Conservation (phyloP, 2,797 vertebrate species). For the Sebastes taczanowskii region DNA sequence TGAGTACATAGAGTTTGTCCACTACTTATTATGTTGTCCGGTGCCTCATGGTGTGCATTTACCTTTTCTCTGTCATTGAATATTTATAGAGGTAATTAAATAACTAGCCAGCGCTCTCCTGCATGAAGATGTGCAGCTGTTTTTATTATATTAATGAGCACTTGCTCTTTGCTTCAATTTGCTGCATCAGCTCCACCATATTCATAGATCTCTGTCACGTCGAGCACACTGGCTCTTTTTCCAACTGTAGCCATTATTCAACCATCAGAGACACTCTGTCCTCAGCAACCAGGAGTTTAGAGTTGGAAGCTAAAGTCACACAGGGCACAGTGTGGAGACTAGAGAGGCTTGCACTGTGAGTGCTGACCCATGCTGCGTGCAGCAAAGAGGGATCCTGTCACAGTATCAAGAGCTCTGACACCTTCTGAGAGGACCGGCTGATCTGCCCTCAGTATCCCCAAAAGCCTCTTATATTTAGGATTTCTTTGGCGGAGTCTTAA, state of each 20-base stretch:
- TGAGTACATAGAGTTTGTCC: not conserved
- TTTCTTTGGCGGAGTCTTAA: not conserved
- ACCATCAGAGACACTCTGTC: conserved; percentile 1
- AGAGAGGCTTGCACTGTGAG: not conserved
- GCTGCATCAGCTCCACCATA: not conserved
- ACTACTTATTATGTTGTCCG: not conserved
- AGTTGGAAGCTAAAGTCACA: not conserved
- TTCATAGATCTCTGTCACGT: not conserved
- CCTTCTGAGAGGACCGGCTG: not conserved
- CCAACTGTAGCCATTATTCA: not conserved
- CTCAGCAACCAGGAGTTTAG: not conserved
- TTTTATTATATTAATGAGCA: conserved; percentile 23
- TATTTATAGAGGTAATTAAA: conserved; percentile 12
- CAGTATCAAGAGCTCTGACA: not conserved
- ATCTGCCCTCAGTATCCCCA: not conserved
- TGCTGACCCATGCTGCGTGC: not conserved
- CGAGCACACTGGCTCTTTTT: not conserved
- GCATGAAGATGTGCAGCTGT: conserved; percentile 8
- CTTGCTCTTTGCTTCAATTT: not conserved
- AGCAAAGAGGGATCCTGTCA: not conserved
- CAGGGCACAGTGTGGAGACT: not conserved
- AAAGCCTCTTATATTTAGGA: not conserved
- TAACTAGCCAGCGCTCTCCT: not conserved
- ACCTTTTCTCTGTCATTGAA: not conserved
- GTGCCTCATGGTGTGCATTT: not conserved